Conservation (phyloP, 2,888 invertebrate species). For the Resseliella maxima region DNA sequence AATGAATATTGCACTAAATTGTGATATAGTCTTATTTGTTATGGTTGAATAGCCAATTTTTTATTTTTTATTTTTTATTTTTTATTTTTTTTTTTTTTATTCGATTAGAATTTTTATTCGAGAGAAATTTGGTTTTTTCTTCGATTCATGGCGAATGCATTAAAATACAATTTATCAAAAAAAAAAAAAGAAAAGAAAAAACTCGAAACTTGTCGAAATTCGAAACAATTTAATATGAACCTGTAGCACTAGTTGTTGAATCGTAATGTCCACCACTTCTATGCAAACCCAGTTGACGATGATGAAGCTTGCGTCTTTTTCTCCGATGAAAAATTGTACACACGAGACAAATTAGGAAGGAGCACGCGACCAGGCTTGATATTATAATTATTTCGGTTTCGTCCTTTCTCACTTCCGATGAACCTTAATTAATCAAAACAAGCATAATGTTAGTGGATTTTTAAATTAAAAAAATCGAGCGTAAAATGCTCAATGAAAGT, state of each 20-base stretch:
- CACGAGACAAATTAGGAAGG: constrained; percentile 70
- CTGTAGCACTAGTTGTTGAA: constrained; percentile 68
- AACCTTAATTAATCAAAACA: constrained; percentile 63
- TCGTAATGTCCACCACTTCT: constrained; percentile 67
- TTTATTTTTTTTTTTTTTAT: not conserved
- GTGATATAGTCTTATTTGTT: constrained; percentile 32
- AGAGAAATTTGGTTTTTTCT: not conserved
- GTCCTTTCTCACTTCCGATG: constrained; percentile 68
- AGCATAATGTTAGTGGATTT: too few species aligned
- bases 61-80: not conserved
- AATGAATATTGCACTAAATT: constrained; percentile 57
- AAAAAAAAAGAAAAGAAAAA: too few species aligned
- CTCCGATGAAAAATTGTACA: constrained; percentile 69
- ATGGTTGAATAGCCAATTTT: not conserved
- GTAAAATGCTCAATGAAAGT: too few species aligned
- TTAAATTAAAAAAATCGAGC: too few species aligned
- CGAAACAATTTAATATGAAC: constrained; percentile 60
- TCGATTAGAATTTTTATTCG: not conserved
- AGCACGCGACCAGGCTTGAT: constrained; percentile 68
- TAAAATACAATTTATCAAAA: too few species aligned
- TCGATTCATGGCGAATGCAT: too few species aligned
- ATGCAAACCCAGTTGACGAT: constrained; percentile 67
- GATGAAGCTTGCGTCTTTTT: constrained; percentile 67
- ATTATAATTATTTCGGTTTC: constrained; percentile 69
- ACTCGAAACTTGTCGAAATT: not conserved